These are phyloP conservation scores for Tetramorium bicarinatum DNA, from an alignment of 2,888 invertebrate species.

Conservation along the genomic window DNA sequence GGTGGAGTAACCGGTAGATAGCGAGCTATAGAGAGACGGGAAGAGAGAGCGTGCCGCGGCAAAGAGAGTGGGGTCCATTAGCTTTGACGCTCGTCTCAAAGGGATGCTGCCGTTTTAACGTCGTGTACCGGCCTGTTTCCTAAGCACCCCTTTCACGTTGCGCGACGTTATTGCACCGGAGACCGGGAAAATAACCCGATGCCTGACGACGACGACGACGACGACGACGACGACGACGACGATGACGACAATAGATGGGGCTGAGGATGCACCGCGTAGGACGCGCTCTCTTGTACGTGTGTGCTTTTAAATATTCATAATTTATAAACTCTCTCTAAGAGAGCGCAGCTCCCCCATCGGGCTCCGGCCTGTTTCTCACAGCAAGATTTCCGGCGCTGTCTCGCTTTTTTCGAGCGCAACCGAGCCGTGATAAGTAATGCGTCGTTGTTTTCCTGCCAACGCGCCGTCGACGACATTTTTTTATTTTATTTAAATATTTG, in stretches of 20 bases:
- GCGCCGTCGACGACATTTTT: neutral
- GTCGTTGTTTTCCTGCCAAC: constrained; percentile 26
- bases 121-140: constrained; percentile 83
- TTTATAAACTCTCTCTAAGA: constrained; percentile 77
- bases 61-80: constrained; percentile 80
- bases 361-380: constrained; percentile 62
- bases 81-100: constrained; percentile 85
- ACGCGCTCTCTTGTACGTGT: constrained; percentile 18
- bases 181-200: constrained; percentile 73
- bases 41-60: constrained; percentile 60
- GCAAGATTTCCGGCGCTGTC: constrained; percentile 65
- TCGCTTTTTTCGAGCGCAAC: constrained; percentile 39
- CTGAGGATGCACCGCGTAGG: constrained; percentile 26
- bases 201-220: constrained; percentile 33
- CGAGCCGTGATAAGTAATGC: constrained; percentile 37
- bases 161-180: constrained; percentile 74
- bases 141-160: constrained; percentile 81
- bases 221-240: constrained; percentile 14
- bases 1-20: constrained; percentile 53
- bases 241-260: neutral
- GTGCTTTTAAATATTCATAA: constrained; percentile 81
- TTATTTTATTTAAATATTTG: neutral
- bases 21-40: constrained; percentile 34
- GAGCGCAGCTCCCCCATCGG: constrained; percentile 52
- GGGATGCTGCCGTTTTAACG: constrained; percentile 82